Conservation (phyloP, 2,888 invertebrate species). For the Diogma glabrata region DNA sequence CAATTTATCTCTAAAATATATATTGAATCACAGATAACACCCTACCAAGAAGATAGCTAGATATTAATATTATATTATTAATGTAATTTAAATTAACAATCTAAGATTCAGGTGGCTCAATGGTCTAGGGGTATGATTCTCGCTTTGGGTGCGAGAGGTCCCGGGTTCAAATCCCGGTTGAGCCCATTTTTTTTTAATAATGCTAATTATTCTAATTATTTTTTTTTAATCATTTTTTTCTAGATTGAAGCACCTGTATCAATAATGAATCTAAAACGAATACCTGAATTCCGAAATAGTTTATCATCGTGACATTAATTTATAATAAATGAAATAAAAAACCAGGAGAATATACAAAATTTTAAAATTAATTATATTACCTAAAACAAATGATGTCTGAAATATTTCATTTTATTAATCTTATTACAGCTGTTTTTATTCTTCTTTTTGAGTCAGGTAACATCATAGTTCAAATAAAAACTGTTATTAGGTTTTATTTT, state of each 20-base stretch:
- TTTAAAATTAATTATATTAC: neutral
- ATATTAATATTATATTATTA: too few relatives aligned
- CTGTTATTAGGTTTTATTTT: neutral
- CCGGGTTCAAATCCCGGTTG: constrained; percentile 57
- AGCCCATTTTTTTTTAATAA: constrained; percentile 39
- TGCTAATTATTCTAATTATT: too few relatives aligned
- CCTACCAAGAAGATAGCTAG: too few relatives aligned
- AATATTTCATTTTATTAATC: neutral
- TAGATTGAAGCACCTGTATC: neutral
- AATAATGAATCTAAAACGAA: neutral
- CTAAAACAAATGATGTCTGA: neutral
- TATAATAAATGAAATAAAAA: neutral
- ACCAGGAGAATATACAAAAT: neutral
- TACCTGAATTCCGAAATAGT: neutral
- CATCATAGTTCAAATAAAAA: neutral
- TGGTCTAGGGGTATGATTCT: constrained; percentile 58
- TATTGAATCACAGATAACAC: too few relatives aligned
- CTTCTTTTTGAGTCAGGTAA: constrained; percentile 3
- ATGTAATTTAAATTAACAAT: too few relatives aligned
- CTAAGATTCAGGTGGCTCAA: too few relatives aligned
- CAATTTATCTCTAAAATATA: too few relatives aligned
- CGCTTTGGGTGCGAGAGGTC: constrained; percentile 57
- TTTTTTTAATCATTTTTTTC: neutral
- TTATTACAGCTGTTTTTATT: constrained; percentile 8
- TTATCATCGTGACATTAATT: neutral